A percentile compares a stretch with the other conserved stretches of the same genome.
phyloP scores from a whole-genome alignment of 1,140 invertebrate genomes.

The Drosophila athabasca region DNA sequence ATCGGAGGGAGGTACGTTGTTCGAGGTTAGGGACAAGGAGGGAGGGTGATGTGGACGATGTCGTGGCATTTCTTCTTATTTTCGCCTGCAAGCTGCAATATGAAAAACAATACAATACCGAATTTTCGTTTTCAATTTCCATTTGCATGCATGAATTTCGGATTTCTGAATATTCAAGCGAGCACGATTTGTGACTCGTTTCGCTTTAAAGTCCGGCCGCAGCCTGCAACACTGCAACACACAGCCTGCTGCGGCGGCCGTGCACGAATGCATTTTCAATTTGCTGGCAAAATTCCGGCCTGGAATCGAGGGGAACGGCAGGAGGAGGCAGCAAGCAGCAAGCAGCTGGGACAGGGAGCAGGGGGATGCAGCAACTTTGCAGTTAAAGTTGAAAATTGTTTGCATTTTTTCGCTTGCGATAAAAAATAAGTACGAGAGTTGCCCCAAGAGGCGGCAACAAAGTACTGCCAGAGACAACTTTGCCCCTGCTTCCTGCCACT shows the following conservation, averaged over 20 bases:
- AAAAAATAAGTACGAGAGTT: slow-evolving; percentile 28
- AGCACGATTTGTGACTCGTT: slow-evolving; percentile 25
- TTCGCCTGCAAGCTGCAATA: not conserved
- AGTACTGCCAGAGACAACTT: slow-evolving; percentile 43
- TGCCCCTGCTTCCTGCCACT: not conserved
- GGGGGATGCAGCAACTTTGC: slow-evolving; percentile 29
- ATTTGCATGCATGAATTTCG: slow-evolving; percentile 40
- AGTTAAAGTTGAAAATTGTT: slow-evolving; percentile 62
- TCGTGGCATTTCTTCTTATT: slow-evolving; percentile 12
- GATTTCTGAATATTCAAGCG: slow-evolving; percentile 18
- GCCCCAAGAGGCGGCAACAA: not conserved
- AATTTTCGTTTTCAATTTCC: slow-evolving; percentile 32
- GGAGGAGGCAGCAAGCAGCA: not conserved
- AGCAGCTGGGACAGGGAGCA: not conserved
- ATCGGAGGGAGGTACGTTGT: not conserved
- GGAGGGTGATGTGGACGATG: slow-evolving; percentile 1
- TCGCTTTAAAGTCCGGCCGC: not conserved
- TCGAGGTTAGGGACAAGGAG: not conserved
- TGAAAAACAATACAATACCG: slow-evolving; percentile 30
- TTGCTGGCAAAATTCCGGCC: slow-evolving; percentile 36
- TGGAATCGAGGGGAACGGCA: slow-evolving; percentile 10
- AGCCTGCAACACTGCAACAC: too few relatives aligned
- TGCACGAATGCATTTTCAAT: slow-evolving; percentile 51
- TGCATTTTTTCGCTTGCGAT: slow-evolving; percentile 44
- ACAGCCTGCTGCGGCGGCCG: slow-evolving; percentile 7